These are phyloP conservation scores for Callyntrura sp. DNA, from an alignment of 2,888 invertebrate species.

Conservation along the genomic window DNA sequence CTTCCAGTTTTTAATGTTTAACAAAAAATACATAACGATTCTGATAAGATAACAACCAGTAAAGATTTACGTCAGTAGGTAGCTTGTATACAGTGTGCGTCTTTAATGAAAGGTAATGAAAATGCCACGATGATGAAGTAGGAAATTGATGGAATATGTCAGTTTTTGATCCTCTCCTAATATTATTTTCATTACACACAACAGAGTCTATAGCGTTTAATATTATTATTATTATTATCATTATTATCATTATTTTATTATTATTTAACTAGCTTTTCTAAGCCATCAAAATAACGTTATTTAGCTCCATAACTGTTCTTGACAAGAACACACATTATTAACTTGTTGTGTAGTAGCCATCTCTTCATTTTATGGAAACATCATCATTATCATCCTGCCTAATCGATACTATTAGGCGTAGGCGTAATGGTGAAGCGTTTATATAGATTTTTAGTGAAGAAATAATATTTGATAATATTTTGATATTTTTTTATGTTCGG, in stretches of 20 bases:
- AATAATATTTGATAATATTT: constrained; percentile 61
- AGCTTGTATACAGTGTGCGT: background rate
- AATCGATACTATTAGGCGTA: background rate
- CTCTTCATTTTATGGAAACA: constrained; percentile 4
- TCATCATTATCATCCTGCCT: background rate
- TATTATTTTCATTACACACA: background rate
- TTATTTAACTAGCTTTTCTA: background rate
- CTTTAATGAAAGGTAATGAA: too few relatives aligned
- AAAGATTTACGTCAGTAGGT: background rate
- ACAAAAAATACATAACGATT: background rate
- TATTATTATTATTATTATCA: too few relatives aligned
- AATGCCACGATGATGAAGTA: background rate
- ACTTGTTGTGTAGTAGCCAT: background rate
- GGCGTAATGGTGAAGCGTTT: background rate
- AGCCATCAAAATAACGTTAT: background rate
- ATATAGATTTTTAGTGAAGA: constrained; percentile 23
- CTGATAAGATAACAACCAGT: background rate
- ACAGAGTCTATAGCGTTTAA: background rate
- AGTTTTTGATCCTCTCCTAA: constrained; percentile 20
- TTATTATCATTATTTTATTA: too few relatives aligned
- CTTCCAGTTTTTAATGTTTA: background rate
- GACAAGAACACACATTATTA: background rate
- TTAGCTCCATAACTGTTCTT: background rate
- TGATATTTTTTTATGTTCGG: constrained; percentile 75
- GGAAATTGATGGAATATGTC: constrained; percentile 7